Percentiles rank a stretch among this genome's conserved stretches.
phyloP scores from a whole-genome alignment of 2,888 invertebrate genomes.

The Celastrina argiolus region DNA sequence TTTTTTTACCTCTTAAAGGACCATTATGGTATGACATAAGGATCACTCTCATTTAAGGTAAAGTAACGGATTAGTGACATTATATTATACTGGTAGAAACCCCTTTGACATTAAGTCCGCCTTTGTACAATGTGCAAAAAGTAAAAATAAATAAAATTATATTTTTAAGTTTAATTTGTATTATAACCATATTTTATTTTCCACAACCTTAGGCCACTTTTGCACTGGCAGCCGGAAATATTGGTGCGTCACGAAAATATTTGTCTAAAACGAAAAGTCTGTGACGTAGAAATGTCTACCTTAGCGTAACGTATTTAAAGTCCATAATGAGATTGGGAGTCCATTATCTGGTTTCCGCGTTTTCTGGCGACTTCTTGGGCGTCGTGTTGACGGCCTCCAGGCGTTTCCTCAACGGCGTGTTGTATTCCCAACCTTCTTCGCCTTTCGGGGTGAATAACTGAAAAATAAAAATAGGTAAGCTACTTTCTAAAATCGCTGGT shows the following conservation, averaged over 20 bases:
- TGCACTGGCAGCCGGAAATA: constrained; percentile 22
- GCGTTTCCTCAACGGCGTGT: constrained; percentile 70
- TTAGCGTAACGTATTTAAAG: constrained; percentile 36
- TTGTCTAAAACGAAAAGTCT: constrained; percentile 33
- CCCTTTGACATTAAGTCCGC: no score
- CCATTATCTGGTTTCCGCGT: constrained; percentile 62
- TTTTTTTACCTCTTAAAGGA: no score
- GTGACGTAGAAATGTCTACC: constrained; percentile 51
- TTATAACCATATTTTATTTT: neutral
- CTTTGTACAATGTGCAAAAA: no score
- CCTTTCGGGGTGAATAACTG: constrained; percentile 84
- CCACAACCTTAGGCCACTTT: neutral
- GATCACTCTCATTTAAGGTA: no score
- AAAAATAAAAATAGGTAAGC: constrained; percentile 31
- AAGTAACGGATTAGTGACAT: no score
- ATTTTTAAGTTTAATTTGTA: no score
- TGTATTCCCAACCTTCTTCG: constrained; percentile 81
- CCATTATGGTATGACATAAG: no score
- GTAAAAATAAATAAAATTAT: no score
- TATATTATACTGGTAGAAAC: no score
- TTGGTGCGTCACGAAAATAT: constrained; percentile 39
- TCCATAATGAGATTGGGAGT: constrained; percentile 29
- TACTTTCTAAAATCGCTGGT: no score
- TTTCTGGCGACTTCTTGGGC: constrained; percentile 47
- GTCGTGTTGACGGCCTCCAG: constrained; percentile 40